Conservation (phyloP, 2,888 invertebrate species). For the Acanthosoma haemorrhoidale region DNA sequence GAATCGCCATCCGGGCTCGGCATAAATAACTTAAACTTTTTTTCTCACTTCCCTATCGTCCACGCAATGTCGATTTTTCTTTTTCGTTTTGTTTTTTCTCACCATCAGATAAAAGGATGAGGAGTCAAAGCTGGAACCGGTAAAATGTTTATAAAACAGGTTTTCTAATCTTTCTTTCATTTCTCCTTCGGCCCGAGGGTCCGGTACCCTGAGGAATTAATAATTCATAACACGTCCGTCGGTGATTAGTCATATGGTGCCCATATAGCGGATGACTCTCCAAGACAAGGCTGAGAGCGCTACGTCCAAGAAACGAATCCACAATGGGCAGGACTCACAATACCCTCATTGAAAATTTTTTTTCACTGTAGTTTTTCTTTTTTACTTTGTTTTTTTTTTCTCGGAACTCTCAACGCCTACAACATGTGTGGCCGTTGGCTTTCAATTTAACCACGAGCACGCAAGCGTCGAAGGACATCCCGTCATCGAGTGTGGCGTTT, state of each 20-base stretch:
- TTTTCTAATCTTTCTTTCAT: constrained; percentile 1
- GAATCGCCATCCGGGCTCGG: no score
- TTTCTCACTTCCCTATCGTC: neutral
- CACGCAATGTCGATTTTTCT: no score
- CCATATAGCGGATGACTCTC: neutral
- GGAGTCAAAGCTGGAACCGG: neutral
- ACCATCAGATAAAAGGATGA: neutral
- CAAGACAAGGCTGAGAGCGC: no score
- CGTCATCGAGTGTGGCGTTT: no score
- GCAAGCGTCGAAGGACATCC: no score
- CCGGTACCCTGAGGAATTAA: neutral
- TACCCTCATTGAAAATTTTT: neutral
- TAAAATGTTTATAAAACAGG: constrained; percentile 1
- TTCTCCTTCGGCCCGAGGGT: neutral
- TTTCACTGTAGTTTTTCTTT: neutral
- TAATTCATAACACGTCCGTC: neutral
- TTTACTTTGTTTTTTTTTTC: neutral
- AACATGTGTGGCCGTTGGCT: neutral
- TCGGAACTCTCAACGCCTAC: neutral
- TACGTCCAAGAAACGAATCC: no score
- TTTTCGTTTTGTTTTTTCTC: neutral
- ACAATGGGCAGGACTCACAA: neutral
- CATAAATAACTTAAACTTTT: no score
- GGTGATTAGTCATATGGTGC: neutral
- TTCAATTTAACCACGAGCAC: constrained; percentile 1